Evolutionary conservation across 2,888 invertebrate species (phyloP), one percentile per base, ranked within the genome.

Genomic region (Bugulina stolonifera): DNA sequence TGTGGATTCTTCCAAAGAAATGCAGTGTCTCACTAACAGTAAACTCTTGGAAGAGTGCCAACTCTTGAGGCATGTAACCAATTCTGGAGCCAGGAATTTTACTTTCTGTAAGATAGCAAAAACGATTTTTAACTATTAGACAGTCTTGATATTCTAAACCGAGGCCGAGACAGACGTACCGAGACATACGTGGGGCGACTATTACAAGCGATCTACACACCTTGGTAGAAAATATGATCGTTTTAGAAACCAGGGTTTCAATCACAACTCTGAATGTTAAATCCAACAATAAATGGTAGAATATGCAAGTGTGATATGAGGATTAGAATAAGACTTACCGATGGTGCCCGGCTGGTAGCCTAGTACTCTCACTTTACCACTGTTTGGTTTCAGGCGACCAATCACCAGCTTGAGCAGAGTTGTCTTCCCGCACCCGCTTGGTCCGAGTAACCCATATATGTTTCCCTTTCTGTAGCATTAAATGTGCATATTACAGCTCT

Each of bases 1-100:
- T 93, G 85, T 94, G 94, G 80, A 96, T 93, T 90, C 94, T 92
- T 57, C 95, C 95, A 85, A 96, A 96, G 85, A 94, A 95, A 89
- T 92, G 91, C 91, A 96, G 91, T 0, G 95, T 95, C 84, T 96
- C 96, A 76, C 90, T 90, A 80, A 96, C 94, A 52, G 94, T 91
- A 86, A 96, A 94, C 69, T 82, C 80, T 43, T 80, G 77, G 75
- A 80, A 84, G 25, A 85, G 77, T 0, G 84, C 83, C 2, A 81
- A 78, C 74, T 85, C 85, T 81, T 81, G 92, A 0, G 96, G 96
- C 96, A 96, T 96, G 86, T 95, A 96, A 71, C 96, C 96, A n/a
- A 96, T 94, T 34, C 93, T 89, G 81, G 92, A 92, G 14, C 96
- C 96, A 0, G 96, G 96, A 23, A 94, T 93, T 3, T 92, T 93